Conservation (phyloP, 64 coral and sea anemone genomes). For the Acropora tenuis region DNA sequence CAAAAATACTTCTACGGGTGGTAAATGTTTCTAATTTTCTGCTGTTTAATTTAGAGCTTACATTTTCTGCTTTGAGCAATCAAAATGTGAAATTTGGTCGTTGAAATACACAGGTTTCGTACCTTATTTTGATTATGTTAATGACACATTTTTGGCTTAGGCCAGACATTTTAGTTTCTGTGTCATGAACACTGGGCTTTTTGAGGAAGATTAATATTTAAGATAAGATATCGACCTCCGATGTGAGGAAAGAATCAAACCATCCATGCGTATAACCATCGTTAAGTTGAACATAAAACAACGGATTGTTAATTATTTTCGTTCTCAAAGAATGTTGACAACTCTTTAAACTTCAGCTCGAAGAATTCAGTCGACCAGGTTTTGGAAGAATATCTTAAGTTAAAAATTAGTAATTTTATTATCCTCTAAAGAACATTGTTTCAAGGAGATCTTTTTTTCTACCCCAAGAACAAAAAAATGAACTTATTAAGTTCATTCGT, state of each 20-base stretch:
- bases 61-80: background rate
- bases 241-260: background rate
- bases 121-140: no score
- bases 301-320: background rate
- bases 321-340: background rate
- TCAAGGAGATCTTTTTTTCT: no score
- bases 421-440: no score
- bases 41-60: background rate
- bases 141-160: background rate
- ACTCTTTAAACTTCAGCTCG: background rate
- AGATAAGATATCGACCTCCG: background rate
- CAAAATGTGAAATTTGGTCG: background rate
- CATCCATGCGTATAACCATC: background rate
- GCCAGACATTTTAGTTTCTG: background rate
- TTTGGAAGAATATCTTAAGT: no score
- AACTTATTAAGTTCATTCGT: no score
- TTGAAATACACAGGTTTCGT: no score
- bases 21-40: background rate
- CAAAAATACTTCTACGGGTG: background rate
- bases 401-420: no score
- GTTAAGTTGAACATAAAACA: background rate
- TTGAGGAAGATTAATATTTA: slow-evolving; percentile 12
- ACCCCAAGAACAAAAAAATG: no score
- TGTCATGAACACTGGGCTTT: background rate
- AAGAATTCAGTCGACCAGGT: no score